phyloP scores from a whole-genome alignment of 2,113 vertebrate species.

The Casuarius casuarius region DNA sequence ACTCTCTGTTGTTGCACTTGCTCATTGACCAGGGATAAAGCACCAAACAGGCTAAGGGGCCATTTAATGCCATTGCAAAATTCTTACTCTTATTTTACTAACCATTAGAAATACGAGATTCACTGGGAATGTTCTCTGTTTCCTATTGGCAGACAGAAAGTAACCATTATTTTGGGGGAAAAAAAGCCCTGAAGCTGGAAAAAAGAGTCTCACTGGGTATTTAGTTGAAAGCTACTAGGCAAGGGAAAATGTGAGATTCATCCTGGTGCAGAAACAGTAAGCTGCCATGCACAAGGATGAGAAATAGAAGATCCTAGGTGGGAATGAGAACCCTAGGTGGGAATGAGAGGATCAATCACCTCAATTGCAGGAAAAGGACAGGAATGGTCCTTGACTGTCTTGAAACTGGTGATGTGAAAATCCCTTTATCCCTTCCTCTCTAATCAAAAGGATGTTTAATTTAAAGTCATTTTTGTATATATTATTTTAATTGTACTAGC shows the following conservation, averaged over 20 bases:
- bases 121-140: background rate
- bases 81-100: background rate
- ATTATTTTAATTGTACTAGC: background rate
- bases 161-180: background rate
- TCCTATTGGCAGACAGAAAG: rapidly evolving
- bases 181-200: background rate
- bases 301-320: background rate
- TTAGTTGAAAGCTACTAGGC: background rate
- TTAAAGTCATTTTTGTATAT: background rate
- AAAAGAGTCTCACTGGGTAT: background rate
- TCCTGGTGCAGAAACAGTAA: background rate
- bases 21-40: background rate
- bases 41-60: background rate
- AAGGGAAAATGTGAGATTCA: background rate
- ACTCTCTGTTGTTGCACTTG: background rate
- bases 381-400: background rate
- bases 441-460: background rate
- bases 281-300: background rate
- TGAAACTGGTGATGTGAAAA: background rate
- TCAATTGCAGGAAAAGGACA: background rate
- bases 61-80: background rate
- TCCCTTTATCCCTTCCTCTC: background rate
- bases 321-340: background rate
- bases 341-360: background rate
- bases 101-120: background rate